Conservation (phyloP, 2,888 invertebrate species). For the Fragum whitleyi region DNA sequence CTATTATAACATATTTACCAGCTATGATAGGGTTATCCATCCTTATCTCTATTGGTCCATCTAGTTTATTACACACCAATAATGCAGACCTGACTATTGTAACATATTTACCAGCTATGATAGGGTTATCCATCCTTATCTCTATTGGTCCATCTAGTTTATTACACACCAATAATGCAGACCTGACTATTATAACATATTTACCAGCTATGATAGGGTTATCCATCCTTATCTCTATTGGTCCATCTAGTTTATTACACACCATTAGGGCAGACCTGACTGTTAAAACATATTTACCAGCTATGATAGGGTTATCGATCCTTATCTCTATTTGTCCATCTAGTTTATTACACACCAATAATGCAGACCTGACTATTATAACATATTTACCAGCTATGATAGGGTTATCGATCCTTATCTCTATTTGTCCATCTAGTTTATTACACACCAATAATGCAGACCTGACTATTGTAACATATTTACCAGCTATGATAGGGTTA, state of each 20-base stretch:
- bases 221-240: conserved; percentile 87
- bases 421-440: too few species aligned
- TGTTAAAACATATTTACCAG: conserved; percentile 87
- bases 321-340: conserved; percentile 87
- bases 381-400: not conserved
- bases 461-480: conserved; percentile 84
- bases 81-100: conserved; percentile 93
- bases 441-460: too few species aligned
- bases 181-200: conserved; percentile 89
- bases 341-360: conserved; percentile 90
- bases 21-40: conserved; percentile 86
- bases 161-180: conserved; percentile 94
- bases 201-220: conserved; percentile 16
- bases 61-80: conserved; percentile 89
- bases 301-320: conserved; percentile 86
- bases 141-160: conserved; percentile 85
- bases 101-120: not conserved
- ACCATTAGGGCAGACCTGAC: conserved; percentile 95
- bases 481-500: conserved; percentile 14
- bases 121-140: conserved; percentile 83
- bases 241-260: conserved; percentile 87
- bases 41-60: conserved; percentile 87
- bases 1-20: conserved; percentile 88
- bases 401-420: not conserved
- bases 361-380: conserved; percentile 91